Evolutionary conservation across 2,888 invertebrate species (phyloP), one percentile per base, ranked within the genome.

Genomic region (Theretra japonica): DNA sequence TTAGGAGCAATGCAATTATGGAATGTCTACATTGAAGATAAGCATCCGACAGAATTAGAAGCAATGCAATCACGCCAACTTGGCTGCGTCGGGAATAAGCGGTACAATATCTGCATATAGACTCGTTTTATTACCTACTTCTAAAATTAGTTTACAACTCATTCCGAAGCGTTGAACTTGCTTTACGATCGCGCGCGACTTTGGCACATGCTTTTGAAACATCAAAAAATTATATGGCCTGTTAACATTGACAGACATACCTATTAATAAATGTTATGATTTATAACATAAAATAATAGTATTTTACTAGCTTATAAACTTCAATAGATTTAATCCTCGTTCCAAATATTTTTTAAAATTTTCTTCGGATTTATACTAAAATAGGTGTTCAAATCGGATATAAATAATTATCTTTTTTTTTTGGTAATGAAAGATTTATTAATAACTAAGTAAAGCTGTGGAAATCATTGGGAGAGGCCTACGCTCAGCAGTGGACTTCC

Each of bases 121-220:
- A 58, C 23, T 28, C 17, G 65, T 48, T 65, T 65, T 65, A 65
- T 48, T 65, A 48, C 41, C 7, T 21, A 65, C 41, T 41, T 41
- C 41, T 41, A 41, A 65, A 65, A 48, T 65, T 65, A 65, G 48
- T 48, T 48, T 4, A 25, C 23, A 48, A 48, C 21, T 65, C 23
- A 48, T 23, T 65, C 23, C 17, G 41, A 15, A 65, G 41, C 33
- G 48, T 48, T 65, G 65, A 65, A 65, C 23, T 25, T 62, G 3
- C 5, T 23, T 17, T 48, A 65, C 23, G 23, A 41, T n/a, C 33
- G 3, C 62, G n/a, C 48, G 21, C 48, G 23, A 65, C 48, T 48
- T 48, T 65, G 41, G 48, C 65, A 23, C 41, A 23, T 65, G 23
- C 23, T 23, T 65, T 48, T 23, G 6, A 25, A 65, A 23, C 23